Evolutionary conservation across 2,113 vertebrate species (phyloP), one percentile per base, ranked within the genome.

Genomic region (Fregetta grallaria): DNA sequence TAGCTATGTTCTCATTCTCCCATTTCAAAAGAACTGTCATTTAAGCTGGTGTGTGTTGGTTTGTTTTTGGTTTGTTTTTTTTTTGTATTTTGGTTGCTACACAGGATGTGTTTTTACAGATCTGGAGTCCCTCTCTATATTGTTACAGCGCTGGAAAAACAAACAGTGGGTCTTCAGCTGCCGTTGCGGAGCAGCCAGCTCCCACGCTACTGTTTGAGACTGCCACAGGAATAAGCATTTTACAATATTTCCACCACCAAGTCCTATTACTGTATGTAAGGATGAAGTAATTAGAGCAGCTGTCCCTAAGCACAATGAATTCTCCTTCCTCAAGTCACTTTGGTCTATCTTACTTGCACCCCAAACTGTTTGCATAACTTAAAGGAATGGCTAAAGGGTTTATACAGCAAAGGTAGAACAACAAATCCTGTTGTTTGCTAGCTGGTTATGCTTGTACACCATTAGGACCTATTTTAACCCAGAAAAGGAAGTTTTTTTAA

Each of bases 371-470:
- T 75, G 66, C 9, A 13, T 56, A 71, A 72, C 53, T 84, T 83
- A 27, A 55, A 95, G 22, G 77, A 77, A 81, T 16, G 4, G 13
- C 11, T 44, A 10, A 79, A 73, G 36, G 45, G 1, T 65, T 89
- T 19, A 18, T n/a, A 32, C 7, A 18, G 26, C 20, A 89, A 53
- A 66, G 16, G 3, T 76, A 44, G 42, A 91, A 52, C 8, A 9
- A 5, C 8, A 9, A 5, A 13, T 74, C 52, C 20, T 52, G 47
- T 27, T 63, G 2, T 77, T 88, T 79, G 23, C 19, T 68, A 50
- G 49, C 14, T 75, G 6, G 42, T 91, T 50, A 40, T 34, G 34
- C 34, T 53, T 0, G 0, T 49, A 68, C 9, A 10, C 13, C 2
- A 2, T 52, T 68, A 71, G 25, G 47, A 52, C 47, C 91, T 84